These are phyloP conservation scores for Drosophila cognata DNA, from an alignment of 2,888 invertebrate species.

Conservation along the genomic window DNA sequence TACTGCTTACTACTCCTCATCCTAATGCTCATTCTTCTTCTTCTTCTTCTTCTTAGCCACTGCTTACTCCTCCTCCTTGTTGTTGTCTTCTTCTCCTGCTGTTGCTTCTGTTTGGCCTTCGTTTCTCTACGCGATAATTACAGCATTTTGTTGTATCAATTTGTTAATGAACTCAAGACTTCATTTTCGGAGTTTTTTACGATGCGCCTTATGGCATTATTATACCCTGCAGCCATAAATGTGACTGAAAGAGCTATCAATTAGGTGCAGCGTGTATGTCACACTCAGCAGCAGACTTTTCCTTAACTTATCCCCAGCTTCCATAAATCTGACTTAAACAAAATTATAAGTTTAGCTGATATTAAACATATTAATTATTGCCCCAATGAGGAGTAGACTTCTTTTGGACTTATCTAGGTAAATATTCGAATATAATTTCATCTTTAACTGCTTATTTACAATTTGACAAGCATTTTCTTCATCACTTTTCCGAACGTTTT, in stretches of 20 bases:
- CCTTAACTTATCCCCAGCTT: neutral
- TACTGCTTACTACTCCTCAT: neutral
- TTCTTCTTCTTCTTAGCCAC: constrained; percentile 6
- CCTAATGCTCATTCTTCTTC: neutral
- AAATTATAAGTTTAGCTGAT: neutral
- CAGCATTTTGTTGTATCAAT: constrained; percentile 81
- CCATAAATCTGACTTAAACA: neutral
- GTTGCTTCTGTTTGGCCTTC: constrained; percentile 61
- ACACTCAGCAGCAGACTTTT: neutral
- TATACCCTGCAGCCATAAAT: constrained; percentile 32
- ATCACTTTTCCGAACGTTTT: neutral
- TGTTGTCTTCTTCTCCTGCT: neutral
- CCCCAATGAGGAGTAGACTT: no score
- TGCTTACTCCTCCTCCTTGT: neutral
- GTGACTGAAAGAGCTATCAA: neutral
- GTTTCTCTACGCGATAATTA: constrained; percentile 74
- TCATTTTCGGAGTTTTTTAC: constrained; percentile 38
- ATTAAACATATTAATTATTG: neutral
- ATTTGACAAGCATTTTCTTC: neutral
- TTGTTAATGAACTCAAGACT: constrained; percentile 76
- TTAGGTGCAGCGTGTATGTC: neutral
- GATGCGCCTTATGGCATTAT: constrained; percentile 47
- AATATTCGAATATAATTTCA: neutral
- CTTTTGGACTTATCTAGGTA: no score
- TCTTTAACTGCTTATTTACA: neutral